A percentile compares a stretch with the other conserved stretches of the same genome.
Evolutionary conservation across 2,888 invertebrate species (phyloP).

Genomic region (Anoncus sp.): DNA sequence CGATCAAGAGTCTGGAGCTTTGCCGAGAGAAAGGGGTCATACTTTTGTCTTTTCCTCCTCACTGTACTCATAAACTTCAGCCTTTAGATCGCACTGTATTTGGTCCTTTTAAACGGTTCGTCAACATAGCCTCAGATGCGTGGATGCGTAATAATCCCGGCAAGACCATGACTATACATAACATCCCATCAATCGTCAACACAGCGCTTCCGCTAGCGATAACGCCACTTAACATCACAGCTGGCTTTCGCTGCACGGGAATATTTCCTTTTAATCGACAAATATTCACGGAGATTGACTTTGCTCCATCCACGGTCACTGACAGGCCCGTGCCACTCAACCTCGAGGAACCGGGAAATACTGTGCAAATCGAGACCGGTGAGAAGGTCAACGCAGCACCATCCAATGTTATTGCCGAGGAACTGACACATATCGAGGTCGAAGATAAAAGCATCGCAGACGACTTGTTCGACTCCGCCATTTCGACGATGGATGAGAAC

Average conservation of each 20-base stretch:
- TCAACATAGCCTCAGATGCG: slow-evolving; percentile 61
- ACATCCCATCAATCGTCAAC: slow-evolving; percentile 66
- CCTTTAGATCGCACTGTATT: slow-evolving; percentile 66
- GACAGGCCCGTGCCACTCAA: slow-evolving; percentile 25
- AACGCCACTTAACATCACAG: slow-evolving; percentile 23
- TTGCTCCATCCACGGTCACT: slow-evolving; percentile 30
- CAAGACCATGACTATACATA: slow-evolving; percentile 71
- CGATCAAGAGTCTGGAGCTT: slow-evolving; percentile 62
- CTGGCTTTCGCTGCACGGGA: slow-evolving; percentile 38
- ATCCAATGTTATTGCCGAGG: too few relatives aligned
- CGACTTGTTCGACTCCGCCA: too few relatives aligned
- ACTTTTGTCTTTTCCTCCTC: slow-evolving; percentile 73
- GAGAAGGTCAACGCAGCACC: too few relatives aligned
- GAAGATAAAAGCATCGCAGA: too few relatives aligned
- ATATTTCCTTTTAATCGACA: slow-evolving; percentile 38
- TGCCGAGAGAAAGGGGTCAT: slow-evolving; percentile 31
- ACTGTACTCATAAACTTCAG: slow-evolving; percentile 69
- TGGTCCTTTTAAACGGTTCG: slow-evolving; percentile 65
- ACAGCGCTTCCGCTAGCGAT: not conserved
- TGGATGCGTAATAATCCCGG: slow-evolving; percentile 72
- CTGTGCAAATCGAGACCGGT: too few relatives aligned
- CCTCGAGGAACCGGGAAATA: too few relatives aligned
- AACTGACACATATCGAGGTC: too few relatives aligned
- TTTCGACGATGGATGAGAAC: too few relatives aligned
- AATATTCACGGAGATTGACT: slow-evolving; percentile 39